Evolutionary conservation across 2,113 vertebrate species (phyloP), one percentile per base, ranked within the genome.

Genomic region (Haemorhous mexicanus): DNA sequence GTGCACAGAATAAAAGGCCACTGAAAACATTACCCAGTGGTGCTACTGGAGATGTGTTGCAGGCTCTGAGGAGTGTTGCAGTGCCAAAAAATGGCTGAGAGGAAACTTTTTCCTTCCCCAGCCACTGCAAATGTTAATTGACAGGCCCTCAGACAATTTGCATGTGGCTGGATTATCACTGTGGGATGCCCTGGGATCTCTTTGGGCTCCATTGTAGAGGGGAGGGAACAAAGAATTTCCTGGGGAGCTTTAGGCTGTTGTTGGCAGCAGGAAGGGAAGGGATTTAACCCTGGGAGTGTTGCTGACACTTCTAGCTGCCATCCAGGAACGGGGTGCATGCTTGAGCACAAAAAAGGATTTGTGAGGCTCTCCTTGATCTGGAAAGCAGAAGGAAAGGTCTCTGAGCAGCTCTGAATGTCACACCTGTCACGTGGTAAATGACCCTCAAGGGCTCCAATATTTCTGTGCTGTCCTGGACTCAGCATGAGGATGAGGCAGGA

Each of bases 171-270:
- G 64, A 91, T 96, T 95, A 89, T 93, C 86, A 1, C 87, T 28
- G 90, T 69, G 88, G 94, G 91, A 63, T 67, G 79, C 90, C 92
- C 72, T 84, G 84, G 68, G 64, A 69, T 96, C 88, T 83, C 79
- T 39, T 30, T 95, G 2, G 0, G 49, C 77, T 64, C 55, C 89
- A 56, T 5, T 85, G 89, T 46, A 43, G 62, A 81, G 74, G 66
- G 22, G 32, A 8, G 28, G 33, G 87, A 69, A 84, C 86, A 96
- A 92, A 94, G 80, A 58, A 77, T 68, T 94, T 94, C 90, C 16
- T 69, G 91, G 78, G 63, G 95, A 95, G 94, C 87, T 90, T 88
- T 86, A 91, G 84, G 50, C 82, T 87, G 13, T 89, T 94, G 89
- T 91, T 95, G 91, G 81, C 74, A 75, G 15, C 58, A 28, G 75